These are phyloP conservation scores for Takifugu flavidus DNA, from an alignment of 2,113 vertebrate species.

Conservation along the genomic window DNA sequence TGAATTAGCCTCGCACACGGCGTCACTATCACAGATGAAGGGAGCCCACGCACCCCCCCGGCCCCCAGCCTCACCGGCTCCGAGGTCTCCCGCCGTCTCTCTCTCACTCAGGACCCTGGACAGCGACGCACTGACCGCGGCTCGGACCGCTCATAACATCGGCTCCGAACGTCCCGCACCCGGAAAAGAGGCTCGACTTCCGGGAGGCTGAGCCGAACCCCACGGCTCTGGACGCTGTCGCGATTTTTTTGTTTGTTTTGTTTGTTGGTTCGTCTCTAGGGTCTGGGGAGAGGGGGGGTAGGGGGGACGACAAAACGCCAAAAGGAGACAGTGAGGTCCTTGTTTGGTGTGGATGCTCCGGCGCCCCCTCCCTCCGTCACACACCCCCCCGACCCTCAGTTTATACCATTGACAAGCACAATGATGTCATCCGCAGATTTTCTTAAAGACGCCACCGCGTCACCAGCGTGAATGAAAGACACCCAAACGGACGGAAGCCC, in stretches of 20 bases:
- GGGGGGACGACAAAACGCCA: not conserved
- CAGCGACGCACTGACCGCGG: constrained; percentile 75
- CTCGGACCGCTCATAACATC: constrained; percentile 74
- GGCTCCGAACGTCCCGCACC: constrained; percentile 18
- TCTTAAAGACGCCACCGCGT: constrained; percentile 59
- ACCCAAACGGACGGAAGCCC: too few relatives aligned
- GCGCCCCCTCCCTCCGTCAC: constrained; percentile 33
- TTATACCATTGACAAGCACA: constrained; percentile 71
- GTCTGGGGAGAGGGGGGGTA: too few relatives aligned
- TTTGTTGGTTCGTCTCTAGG: not conserved
- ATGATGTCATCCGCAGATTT: constrained; percentile 79
- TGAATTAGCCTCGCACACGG: constrained; percentile 2
- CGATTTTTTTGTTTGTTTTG: not conserved
- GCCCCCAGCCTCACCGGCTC: constrained; percentile 71
- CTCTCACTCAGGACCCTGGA: constrained; percentile 77
- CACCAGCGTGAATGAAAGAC: not conserved
- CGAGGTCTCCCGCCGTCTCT: constrained; percentile 58
- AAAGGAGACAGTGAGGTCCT: constrained; percentile 24
- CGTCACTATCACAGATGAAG: not conserved
- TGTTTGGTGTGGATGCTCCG: constrained; percentile 23
- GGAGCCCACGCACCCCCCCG: constrained; percentile 23
- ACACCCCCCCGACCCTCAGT: constrained; percentile 59
- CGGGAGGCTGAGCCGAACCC: not conserved
- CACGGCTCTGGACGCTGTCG: constrained; percentile 7
- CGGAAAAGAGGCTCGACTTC: not conserved